A percentile compares a stretch with the other conserved stretches of the same genome.
Evolutionary conservation across 1,140 invertebrate species (phyloP).

Genomic region (Thaumatotibia leucotreta): DNA sequence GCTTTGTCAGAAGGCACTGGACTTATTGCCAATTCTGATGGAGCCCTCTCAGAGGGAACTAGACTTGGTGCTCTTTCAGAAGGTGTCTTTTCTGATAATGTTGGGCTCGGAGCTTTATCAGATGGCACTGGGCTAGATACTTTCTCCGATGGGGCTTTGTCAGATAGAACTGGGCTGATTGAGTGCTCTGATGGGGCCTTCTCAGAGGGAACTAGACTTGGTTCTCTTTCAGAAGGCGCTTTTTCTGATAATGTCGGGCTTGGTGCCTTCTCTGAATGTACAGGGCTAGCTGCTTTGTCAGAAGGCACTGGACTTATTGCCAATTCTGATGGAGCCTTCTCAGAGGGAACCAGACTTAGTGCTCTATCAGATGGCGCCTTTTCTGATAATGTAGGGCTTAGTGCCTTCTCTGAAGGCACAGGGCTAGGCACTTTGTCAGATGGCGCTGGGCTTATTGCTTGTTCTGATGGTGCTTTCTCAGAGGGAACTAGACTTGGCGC

Average conservation of each 20-base stretch:
- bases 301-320: background rate
- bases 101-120: background rate
- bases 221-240: background rate
- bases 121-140: background rate
- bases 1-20: background rate
- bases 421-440: background rate
- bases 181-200: too few relatives aligned
- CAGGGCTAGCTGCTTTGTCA: conserved; percentile 16
- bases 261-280: background rate
- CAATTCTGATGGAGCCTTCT: conserved; percentile 1
- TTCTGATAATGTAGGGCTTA: background rate
- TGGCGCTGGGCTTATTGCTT: background rate
- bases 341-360: background rate
- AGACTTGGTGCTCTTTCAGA: background rate
- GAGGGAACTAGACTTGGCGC: background rate
- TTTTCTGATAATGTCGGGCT: conserved; percentile 9
- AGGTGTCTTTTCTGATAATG: background rate
- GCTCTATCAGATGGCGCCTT: conserved; percentile 15
- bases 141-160: background rate
- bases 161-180: background rate
- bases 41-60: background rate
- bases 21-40: background rate
- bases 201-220: background rate
- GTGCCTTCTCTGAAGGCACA: conserved; percentile 3
- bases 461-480: background rate